Evolutionary conservation across 2,797 vertebrate species (phyloP).

Genomic region (Siniperca obscura): DNA sequence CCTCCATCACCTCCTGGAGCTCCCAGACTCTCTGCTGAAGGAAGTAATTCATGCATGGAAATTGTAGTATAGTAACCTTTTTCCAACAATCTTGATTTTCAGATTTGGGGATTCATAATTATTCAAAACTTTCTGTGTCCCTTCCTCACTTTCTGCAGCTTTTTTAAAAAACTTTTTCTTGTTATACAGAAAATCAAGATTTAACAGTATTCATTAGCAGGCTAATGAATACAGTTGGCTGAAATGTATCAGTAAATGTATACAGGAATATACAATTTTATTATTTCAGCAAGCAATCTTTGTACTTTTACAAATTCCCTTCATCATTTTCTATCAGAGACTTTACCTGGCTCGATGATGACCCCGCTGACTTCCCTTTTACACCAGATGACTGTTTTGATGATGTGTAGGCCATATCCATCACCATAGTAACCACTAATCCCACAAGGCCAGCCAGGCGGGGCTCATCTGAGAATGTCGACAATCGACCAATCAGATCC

Average conservation of each 20-base stretch:
- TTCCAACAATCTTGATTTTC: neutral
- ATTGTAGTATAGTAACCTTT: neutral
- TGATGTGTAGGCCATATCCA: conserved; percentile 74
- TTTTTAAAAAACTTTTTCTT: neutral
- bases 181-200: neutral
- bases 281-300: conserved; percentile 6
- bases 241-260: neutral
- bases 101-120: neutral
- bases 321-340: neutral
- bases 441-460: conserved; percentile 77
- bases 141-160: neutral
- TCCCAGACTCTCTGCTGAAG: conserved; percentile 68
- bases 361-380: conserved; percentile 54
- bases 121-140: neutral
- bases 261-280: neutral
- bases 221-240: neutral
- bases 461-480: conserved; percentile 79
- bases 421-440: conserved; percentile 77
- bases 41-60: neutral
- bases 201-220: neutral
- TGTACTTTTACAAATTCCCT: neutral
- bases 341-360: conserved; percentile 69
- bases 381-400: conserved; percentile 49
- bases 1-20: conserved; percentile 82
- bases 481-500: conserved; percentile 79